These are phyloP conservation scores for Mystacornis crossleyi DNA, from an alignment of 2,113 vertebrate species.

Conservation along the genomic window DNA sequence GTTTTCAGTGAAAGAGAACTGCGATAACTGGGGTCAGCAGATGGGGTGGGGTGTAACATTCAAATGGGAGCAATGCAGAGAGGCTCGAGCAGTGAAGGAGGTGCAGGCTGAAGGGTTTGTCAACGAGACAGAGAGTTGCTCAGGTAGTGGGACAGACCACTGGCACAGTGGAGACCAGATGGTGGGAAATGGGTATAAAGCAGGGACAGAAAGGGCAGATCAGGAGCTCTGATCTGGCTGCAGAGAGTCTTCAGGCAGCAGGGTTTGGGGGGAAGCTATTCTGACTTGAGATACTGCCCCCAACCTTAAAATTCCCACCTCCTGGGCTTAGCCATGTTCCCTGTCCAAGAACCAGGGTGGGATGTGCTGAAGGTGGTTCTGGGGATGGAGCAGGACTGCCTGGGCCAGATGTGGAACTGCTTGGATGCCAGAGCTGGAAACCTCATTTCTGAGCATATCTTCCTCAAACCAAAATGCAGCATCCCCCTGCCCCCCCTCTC, in stretches of 20 bases:
- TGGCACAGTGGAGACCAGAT: not conserved
- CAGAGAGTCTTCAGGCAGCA: not conserved
- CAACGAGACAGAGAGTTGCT: not conserved
- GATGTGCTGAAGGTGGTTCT: not conserved
- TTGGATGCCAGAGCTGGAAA: not conserved
- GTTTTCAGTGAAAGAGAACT: not conserved
- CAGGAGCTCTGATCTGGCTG: not conserved
- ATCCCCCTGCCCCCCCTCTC: not conserved
- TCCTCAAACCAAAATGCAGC: not conserved
- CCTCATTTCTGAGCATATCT: not conserved
- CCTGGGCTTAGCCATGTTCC: not conserved
- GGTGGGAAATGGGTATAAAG: not conserved
- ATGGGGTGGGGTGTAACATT: not conserved
- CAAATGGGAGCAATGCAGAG: not conserved
- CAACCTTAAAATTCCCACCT: not conserved
- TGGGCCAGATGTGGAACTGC: not conserved
- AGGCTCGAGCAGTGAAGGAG: not conserved
- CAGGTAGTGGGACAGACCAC: rapidly evolving
- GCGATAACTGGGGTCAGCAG: not conserved
- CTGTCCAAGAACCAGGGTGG: not conserved
- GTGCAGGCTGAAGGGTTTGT: not conserved
- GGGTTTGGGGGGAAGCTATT: not conserved
- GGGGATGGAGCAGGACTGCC: not conserved
- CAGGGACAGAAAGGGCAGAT: not conserved
- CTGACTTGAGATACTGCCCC: not conserved